Base-by-base conservation (phyloP, 2,113 vertebrate species). In the Hassar affinis region DNA sequence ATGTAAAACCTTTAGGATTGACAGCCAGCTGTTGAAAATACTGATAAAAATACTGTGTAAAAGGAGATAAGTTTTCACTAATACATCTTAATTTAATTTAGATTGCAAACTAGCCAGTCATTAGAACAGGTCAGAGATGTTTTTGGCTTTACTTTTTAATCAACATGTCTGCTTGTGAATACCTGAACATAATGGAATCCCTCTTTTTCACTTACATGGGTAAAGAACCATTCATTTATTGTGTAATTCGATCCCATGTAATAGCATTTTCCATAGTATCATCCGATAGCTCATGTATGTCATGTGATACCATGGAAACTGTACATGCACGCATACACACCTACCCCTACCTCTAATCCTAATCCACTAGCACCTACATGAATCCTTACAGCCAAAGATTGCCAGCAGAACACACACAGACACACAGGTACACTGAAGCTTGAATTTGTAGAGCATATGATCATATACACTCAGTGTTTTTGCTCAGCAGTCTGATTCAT, bases 281-380 rank as follows among this genome's bases (percentile, higher is more conserved):
- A 49, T 72, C 6, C 47, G 12, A 72, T 10, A 49, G 27, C 42
- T 25, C 45, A 27, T 76, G 72, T 20, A 33, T 54, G n/a, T 54
- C 49, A 76, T 76, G n/a, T 54, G 72, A 76, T 76, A 20, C 27
- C 49, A 33, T 76, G 49, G 15, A 76, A 76, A 54, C 54, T 76
- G 47, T n/a, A 27, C 42, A 14, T 14, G 25, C 2, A 1, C 38
- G 5, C 6, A 6, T 27, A 11, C 27, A 27, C 59, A 72, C 42
- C 14, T 10, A 74, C 17, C 1, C 27, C 11, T 17, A 52, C 15
- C 1, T 1, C 2, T 52, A 17, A 30, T 4, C 15, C 14, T 51
- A n/a, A 33, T 33, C 27, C 49, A 76, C 27, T 3, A 52, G 10
- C 17, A 49, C 42, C 12, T 49, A 8, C 69, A 45, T 18, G 14